Percentiles rank a stretch among this genome's conserved stretches.
Conservation (phyloP, 2,113 vertebrate species). For the Ceyx cyanopectus region DNA sequence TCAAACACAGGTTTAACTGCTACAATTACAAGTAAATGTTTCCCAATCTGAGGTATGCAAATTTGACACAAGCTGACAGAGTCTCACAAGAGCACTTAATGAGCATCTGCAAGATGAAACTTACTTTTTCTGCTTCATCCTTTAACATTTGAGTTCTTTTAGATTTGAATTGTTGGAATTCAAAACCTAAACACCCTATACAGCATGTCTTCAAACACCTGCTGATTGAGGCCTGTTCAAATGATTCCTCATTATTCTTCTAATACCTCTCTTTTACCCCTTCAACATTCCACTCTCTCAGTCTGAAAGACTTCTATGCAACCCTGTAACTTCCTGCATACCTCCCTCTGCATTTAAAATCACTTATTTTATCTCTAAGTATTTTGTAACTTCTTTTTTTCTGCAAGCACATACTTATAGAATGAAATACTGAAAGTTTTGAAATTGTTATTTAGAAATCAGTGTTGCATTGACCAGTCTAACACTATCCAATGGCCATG, state of each 20-base stretch:
- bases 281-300: not conserved
- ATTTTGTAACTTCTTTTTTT: not conserved
- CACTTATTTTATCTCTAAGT: not conserved
- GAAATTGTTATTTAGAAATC: not conserved
- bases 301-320: not conserved
- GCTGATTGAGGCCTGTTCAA: not conserved
- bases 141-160: not conserved
- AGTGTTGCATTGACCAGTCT: not conserved
- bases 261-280: not conserved
- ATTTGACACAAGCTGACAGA: not conserved
- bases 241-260: not conserved
- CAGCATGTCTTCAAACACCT: not conserved
- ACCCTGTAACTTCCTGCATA: not conserved
- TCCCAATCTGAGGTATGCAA: not conserved
- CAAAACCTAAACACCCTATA: not conserved
- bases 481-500: not conserved
- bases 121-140: not conserved
- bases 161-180: not conserved
- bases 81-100: not conserved
- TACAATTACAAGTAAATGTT: rapidly evolving
- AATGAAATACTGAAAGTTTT: not conserved
- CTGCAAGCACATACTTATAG: not conserved
- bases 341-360: not conserved
- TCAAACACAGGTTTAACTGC: not conserved
- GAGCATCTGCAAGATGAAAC: constrained; percentile 19